Percentiles rank a stretch among this genome's conserved stretches.
Evolutionary conservation across 2,797 vertebrate species (phyloP).

Genomic region (Cuculus canorus): DNA sequence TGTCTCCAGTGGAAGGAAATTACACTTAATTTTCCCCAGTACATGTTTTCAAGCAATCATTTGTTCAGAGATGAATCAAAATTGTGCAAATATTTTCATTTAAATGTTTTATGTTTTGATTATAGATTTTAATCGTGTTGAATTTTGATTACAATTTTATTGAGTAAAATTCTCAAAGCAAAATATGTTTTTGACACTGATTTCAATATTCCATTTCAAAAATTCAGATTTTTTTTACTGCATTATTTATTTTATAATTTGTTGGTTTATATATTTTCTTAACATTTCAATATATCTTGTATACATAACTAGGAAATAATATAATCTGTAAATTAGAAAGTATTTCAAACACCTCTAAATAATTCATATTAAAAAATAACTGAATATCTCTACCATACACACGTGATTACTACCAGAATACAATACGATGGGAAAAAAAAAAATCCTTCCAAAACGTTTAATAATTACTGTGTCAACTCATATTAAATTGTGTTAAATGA

Average conservation of each 20-base stretch:
- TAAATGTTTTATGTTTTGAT: neutral
- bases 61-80: neutral
- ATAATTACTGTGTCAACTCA: neutral
- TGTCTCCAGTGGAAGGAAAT: neutral
- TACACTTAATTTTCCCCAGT: neutral
- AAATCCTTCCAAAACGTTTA: neutral
- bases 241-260: neutral
- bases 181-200: neutral
- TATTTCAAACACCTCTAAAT: neutral
- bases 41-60: neutral
- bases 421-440: neutral
- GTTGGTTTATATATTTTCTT: neutral
- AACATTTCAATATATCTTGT: neutral
- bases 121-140: neutral
- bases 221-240: neutral
- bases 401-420: neutral
- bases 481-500: neutral
- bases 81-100: neutral
- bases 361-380: neutral
- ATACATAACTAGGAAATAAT: neutral
- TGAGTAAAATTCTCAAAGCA: neutral
- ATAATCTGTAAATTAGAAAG: neutral
- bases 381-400: neutral
- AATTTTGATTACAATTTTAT: neutral
- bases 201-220: neutral